These are phyloP conservation scores for Terebella lapidaria DNA, from an alignment of 2,888 invertebrate species.

Conservation along the genomic window DNA sequence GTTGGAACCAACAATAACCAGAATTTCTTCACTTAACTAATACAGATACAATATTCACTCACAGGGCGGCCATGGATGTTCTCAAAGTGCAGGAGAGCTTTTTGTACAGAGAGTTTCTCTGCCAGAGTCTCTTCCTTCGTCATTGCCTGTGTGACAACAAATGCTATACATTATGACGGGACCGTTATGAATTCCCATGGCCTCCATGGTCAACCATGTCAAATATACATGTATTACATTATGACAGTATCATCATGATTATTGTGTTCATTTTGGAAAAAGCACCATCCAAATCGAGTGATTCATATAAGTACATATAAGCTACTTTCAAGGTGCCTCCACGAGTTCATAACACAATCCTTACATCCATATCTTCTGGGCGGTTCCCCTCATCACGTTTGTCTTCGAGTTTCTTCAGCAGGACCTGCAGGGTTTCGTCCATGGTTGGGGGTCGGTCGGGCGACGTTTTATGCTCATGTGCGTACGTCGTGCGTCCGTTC, in stretches of 20 bases:
- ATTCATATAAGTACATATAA: too few relatives aligned
- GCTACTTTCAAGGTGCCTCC: too few relatives aligned
- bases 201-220: too few relatives aligned
- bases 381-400: slow-evolving; percentile 60
- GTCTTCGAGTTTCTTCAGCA: slow-evolving; percentile 59
- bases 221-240: too few relatives aligned
- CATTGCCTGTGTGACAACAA: slow-evolving; percentile 61
- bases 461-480: neutral
- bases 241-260: too few relatives aligned
- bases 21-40: neutral
- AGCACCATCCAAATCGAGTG: too few relatives aligned
- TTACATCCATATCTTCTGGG: slow-evolving; percentile 62
- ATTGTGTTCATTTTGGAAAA: too few relatives aligned
- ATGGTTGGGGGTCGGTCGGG: slow-evolving; percentile 22
- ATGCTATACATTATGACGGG: too few relatives aligned
- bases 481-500: neutral
- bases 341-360: too few relatives aligned
- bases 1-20: neutral
- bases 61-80: slow-evolving; percentile 80
- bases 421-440: slow-evolving; percentile 43
- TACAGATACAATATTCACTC: slow-evolving; percentile 19
- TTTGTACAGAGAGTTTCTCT: slow-evolving; percentile 87
- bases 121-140: slow-evolving; percentile 74
- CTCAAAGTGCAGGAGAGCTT: slow-evolving; percentile 81
- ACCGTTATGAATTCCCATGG: too few relatives aligned